A percentile compares a stretch with the other conserved stretches of the same genome.
Conservation (phyloP, 2,888 invertebrate species). For the Phortica okadai region DNA sequence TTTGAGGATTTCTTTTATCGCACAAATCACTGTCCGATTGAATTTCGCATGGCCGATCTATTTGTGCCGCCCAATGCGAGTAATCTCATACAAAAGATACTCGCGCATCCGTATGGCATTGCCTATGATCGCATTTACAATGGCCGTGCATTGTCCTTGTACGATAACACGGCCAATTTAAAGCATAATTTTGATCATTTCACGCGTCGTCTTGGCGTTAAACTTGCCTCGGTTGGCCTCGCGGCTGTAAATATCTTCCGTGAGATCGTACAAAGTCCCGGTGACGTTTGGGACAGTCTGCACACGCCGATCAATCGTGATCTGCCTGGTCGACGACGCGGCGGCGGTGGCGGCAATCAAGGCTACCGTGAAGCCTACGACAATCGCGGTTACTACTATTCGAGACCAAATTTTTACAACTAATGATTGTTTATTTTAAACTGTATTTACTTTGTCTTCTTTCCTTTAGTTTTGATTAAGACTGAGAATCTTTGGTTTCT, state of each 20-base stretch:
- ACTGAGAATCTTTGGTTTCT: background rate
- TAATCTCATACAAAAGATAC: conserved; percentile 69
- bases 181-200: conserved; percentile 55
- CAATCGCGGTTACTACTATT: conserved; percentile 35
- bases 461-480: conserved; percentile 12
- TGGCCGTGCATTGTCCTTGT: conserved; percentile 50
- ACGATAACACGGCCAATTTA: conserved; percentile 34
- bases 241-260: conserved; percentile 72
- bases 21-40: conserved; percentile 63
- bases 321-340: conserved; percentile 45
- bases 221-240: conserved; percentile 73
- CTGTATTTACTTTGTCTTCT: too few species aligned
- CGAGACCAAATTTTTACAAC: conserved; percentile 25
- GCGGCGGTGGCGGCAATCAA: conserved; percentile 38
- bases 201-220: conserved; percentile 69
- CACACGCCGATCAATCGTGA: conserved; percentile 59
- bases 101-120: conserved; percentile 59
- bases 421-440: conserved; percentile 9
- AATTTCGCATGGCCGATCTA: conserved; percentile 70
- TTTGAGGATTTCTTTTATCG: conserved; percentile 74
- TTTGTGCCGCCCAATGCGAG: conserved; percentile 72
- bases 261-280: conserved; percentile 68
- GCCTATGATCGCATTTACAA: conserved; percentile 16
- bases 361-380: conserved; percentile 40
- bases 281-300: conserved; percentile 63